phyloP scores from a whole-genome alignment of 2,888 invertebrate genomes.

The Eristalis pertinax region DNA sequence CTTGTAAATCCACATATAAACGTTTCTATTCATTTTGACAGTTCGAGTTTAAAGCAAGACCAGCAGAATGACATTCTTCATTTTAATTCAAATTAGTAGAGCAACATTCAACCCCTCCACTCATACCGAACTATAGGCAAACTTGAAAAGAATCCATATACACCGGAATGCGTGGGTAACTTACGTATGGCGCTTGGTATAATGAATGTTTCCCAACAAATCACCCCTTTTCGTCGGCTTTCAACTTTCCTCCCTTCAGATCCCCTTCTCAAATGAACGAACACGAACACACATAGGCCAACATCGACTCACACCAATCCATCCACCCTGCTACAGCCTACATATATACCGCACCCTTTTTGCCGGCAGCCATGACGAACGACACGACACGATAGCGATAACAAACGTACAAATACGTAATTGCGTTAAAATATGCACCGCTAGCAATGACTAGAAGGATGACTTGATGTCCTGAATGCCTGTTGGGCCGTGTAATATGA shows the following conservation, averaged over 20 bases:
- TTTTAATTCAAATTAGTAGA: not conserved
- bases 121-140: not conserved
- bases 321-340: not conserved
- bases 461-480: slow-evolving; percentile 49
- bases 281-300: not conserved
- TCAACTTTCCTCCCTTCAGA: slow-evolving; percentile 22
- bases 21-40: not conserved
- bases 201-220: slow-evolving; percentile 65
- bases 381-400: slow-evolving; percentile 42
- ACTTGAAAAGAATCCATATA: not conserved
- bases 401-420: slow-evolving; percentile 68
- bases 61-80: not conserved
- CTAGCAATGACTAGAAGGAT: slow-evolving; percentile 45
- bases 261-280: not conserved
- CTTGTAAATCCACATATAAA: no score
- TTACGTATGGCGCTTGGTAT: slow-evolving; percentile 22
- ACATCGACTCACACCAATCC: not conserved
- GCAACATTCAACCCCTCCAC: not conserved
- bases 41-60: not conserved
- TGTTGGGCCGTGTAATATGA: slow-evolving; percentile 66
- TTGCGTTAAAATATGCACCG: slow-evolving; percentile 72
- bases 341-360: slow-evolving; percentile 28
- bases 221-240: slow-evolving; percentile 69
- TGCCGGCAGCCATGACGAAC: slow-evolving; percentile 47
- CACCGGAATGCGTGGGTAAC: not conserved